Base-by-base conservation (phyloP, 92 coral and sea anemone genomes). In the Pocillopora meandrina region DNA sequence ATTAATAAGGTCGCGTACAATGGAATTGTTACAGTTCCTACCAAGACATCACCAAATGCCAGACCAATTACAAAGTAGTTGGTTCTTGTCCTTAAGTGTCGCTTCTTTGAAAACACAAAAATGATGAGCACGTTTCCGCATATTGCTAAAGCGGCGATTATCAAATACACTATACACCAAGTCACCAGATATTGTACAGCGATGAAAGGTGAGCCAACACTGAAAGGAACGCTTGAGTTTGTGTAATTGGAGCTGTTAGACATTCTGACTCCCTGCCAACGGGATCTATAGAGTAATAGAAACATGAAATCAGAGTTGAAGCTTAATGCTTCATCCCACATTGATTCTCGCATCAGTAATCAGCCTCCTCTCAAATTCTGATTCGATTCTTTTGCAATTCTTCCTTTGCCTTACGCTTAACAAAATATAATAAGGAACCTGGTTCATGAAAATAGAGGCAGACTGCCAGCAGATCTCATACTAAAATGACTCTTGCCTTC, bases 61-160 rank as follows among this genome's bases (percentile, higher is more conserved):
- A 92, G 80, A 61, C 95, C 95, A 80, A 92, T 84, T 33, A 92
- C 90, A 61, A 92, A 92, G 61, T 90, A 92, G 71, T 92, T 92
- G 15, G 95, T 92, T 66, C 95, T 86, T 20, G 95, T 92, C 70
- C 93, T 92, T 36, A 90, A 87, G n/a, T 78, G 84, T 72, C 95
- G 89, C 63, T 89, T 90, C 65, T 92, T 92, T 23, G 86, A 78
- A 87, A 92, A 92, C 72, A 92, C 93, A n/a, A 89, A 81, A 34
- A 92, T 92, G 56, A 92, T 92, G 60, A 92, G 90, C 62, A 83
- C 82, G 80, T 92, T 92, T n/a, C 95, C 95, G 19, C 84, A 42
- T 71, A 92, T 62, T 8, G 93, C 90, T 55, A 81, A 79, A 1
- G 86, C 57, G 71, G 95, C 91, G 65, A 92, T 85, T 60, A 86